These are phyloP conservation scores for Lasioglossum marginatum DNA, from an alignment of 2,888 invertebrate genomes.

Conservation along the genomic window DNA sequence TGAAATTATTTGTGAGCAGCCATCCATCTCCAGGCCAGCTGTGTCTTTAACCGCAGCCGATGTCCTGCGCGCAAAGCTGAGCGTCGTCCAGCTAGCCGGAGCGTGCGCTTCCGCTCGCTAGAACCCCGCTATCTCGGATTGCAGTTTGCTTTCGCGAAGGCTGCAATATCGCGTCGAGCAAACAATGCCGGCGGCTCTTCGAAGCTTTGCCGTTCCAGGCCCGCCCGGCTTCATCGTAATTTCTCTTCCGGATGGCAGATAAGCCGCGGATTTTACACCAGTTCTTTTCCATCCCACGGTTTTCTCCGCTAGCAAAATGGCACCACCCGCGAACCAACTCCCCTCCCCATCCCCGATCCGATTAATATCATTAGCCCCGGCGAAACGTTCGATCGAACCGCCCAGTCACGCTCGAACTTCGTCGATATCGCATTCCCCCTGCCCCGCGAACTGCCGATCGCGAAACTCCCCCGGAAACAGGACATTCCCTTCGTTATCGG, in stretches of 20 bases:
- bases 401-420: not conserved
- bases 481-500: conserved; percentile 7
- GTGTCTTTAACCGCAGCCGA: not conserved
- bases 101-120: not conserved
- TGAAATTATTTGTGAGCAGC: not conserved
- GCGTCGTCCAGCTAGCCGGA: not conserved
- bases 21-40: not conserved
- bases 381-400: not conserved
- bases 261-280: conserved; percentile 16
- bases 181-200: conserved; percentile 44
- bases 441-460: not conserved
- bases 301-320: not conserved
- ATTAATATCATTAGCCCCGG: conserved; percentile 1
- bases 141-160: conserved; percentile 38
- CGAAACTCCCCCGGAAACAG: not conserved
- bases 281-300: not conserved
- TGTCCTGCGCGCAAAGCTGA: not conserved
- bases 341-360: too few species aligned
- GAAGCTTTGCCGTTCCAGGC: conserved; percentile 14
- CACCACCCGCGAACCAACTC: not conserved
- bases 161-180: conserved; percentile 51
- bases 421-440: not conserved
- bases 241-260: conserved; percentile 9
- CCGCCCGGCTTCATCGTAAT: not conserved
- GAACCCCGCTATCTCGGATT: not conserved